Percentiles rank a stretch among this genome's conserved stretches.
phyloP scores from a whole-genome alignment of 2,113 vertebrate genomes.

The Ptilonorhynchus violaceus region DNA sequence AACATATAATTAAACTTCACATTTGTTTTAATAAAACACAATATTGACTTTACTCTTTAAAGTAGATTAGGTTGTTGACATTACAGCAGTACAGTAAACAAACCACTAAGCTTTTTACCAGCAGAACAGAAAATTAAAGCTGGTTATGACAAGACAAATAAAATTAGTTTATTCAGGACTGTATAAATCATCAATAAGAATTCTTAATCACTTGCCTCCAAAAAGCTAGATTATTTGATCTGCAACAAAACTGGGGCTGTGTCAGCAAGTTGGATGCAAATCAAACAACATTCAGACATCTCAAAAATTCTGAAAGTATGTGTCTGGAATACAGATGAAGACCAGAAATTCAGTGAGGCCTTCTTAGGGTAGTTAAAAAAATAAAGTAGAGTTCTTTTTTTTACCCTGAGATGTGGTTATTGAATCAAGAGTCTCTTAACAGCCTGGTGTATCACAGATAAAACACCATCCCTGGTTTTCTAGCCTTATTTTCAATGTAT shows the following conservation, averaged over 20 bases:
- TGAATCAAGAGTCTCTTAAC: neutral
- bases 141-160: conserved; percentile 49
- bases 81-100: conserved; percentile 53
- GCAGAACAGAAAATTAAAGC: conserved; percentile 63
- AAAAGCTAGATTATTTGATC: conserved; percentile 59
- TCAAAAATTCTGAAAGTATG: conserved; percentile 21
- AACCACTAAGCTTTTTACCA: conserved; percentile 44
- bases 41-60: conserved; percentile 68
- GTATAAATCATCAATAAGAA: conserved; percentile 55
- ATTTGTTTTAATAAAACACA: conserved; percentile 63
- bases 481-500: neutral
- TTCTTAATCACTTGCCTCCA: conserved; percentile 38
- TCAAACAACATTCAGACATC: conserved; percentile 45
- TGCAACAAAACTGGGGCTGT: conserved; percentile 47
- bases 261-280: conserved; percentile 56
- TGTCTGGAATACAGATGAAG: conserved; percentile 39
- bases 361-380: conserved; percentile 14
- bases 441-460: neutral
- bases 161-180: conserved; percentile 51
- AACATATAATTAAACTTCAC: conserved; percentile 66
- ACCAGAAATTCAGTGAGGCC: neutral
- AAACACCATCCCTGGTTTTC: neutral
- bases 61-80: conserved; percentile 65
- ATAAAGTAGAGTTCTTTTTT: neutral
- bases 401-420: neutral